phyloP scores from a whole-genome alignment of 2,113 vertebrate species.

The Helogale parvula region DNA sequence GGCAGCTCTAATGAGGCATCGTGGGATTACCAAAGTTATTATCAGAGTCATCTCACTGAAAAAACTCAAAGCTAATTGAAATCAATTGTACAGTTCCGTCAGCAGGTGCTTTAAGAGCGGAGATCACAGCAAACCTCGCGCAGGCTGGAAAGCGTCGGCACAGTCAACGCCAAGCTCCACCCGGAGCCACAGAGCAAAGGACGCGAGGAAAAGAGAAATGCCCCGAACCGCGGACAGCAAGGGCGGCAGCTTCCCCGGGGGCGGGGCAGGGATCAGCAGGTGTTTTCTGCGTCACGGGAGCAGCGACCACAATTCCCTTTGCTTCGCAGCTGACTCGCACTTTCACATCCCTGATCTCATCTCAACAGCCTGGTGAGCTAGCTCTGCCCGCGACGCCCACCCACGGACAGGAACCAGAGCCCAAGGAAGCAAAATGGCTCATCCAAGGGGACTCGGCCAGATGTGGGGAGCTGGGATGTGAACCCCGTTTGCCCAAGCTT shows the following conservation, averaged over 20 bases:
- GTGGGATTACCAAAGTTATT: slow-evolving; percentile 85
- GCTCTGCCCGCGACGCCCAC: not conserved
- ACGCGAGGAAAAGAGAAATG: fast-evolving
- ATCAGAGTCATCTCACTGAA: slow-evolving; percentile 79
- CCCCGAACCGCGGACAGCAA: fast-evolving
- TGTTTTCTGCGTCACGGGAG: fast-evolving
- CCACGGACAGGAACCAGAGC: fast-evolving
- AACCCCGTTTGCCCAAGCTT: not conserved
- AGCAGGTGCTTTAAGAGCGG: slow-evolving; percentile 82
- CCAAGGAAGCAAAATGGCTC: not conserved
- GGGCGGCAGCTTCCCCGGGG: not conserved
- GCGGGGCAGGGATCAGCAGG: not conserved
- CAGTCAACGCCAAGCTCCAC: slow-evolving; percentile 47
- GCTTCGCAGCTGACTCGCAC: fast-evolving
- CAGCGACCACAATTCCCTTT: fast-evolving
- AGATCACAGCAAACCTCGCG: slow-evolving; percentile 78
- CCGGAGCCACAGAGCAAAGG: not conserved
- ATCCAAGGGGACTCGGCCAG: fast-evolving
- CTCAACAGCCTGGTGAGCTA: fast-evolving
- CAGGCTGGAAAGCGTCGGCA: slow-evolving; percentile 67
- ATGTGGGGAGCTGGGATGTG: not conserved
- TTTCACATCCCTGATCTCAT: not conserved
- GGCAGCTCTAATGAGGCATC: slow-evolving; percentile 84
- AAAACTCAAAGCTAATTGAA: slow-evolving; percentile 83
- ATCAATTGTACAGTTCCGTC: slow-evolving; percentile 79